These are phyloP conservation scores for Protaetia brevitarsis DNA, from an alignment of 1,140 invertebrate genomes.

Conservation along the genomic window DNA sequence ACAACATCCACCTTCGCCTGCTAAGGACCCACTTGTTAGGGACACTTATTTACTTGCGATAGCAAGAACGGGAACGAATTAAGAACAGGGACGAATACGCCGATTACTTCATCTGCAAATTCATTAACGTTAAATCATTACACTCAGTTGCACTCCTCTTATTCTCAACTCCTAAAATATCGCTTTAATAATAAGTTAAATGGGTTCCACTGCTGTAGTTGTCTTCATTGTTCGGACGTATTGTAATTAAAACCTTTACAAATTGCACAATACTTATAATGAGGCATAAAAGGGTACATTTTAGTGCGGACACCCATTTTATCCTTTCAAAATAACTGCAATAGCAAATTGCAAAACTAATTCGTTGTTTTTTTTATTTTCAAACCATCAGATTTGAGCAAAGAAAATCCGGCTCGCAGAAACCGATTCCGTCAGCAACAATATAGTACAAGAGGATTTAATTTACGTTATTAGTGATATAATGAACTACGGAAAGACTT, in stretches of 20 bases:
- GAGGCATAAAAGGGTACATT: no score
- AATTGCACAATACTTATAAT: neutral
- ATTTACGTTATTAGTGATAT: constrained; percentile 24
- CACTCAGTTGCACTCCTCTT: neutral
- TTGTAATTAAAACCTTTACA: neutral
- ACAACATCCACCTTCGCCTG: constrained; percentile 23
- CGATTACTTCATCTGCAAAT: constrained; percentile 11
- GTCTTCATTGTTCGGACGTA: neutral
- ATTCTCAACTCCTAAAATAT: neutral
- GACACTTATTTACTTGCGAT: constrained; percentile 3
- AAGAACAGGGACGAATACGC: constrained; percentile 2
- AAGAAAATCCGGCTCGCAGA: no score
- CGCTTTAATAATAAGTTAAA: neutral
- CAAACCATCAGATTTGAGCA: no score
- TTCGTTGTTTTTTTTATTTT: no score
- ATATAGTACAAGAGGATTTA: neutral
- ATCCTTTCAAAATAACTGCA: no score
- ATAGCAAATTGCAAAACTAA: no score
- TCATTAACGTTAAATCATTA: constrained; percentile 14
- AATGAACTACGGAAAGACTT: constrained; percentile 20
- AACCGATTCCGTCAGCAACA: no score
- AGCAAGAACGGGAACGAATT: neutral
- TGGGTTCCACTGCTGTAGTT: neutral
- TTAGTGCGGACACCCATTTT: no score
- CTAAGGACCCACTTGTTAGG: constrained; percentile 17